phyloP scores from a whole-genome alignment of 2,113 vertebrate genomes.

The Paraplagusia blochii region DNA sequence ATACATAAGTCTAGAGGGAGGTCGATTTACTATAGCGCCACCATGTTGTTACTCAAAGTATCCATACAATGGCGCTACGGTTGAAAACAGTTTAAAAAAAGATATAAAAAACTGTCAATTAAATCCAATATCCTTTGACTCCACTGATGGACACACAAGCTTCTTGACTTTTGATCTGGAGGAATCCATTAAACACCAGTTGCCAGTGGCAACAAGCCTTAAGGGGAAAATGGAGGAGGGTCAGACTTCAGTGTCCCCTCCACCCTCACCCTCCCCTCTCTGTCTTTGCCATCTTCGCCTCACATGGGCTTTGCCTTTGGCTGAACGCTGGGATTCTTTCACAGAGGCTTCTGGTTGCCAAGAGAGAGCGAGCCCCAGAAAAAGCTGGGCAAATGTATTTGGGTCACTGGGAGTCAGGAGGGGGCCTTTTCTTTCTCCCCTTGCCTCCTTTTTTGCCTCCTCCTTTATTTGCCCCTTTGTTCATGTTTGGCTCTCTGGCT shows the following conservation, averaged over 20 bases:
- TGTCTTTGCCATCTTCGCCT: constrained; percentile 19
- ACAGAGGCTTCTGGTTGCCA: constrained; percentile 76
- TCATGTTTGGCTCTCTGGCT: constrained; percentile 55
- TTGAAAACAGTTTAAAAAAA: too few relatives aligned
- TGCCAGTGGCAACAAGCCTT: constrained; percentile 62
- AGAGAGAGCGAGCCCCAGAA: constrained; percentile 66
- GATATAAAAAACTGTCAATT: too few relatives aligned
- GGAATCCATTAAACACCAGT: constrained; percentile 62
- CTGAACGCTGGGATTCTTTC: constrained; percentile 79
- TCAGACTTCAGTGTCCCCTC: constrained; percentile 38
- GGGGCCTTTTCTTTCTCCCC: constrained; percentile 67
- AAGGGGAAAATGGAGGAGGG: constrained; percentile 32
- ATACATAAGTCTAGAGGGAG: too few relatives aligned
- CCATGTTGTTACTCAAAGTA: too few relatives aligned
- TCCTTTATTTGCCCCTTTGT: constrained; percentile 57
- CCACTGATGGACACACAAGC: too few relatives aligned
- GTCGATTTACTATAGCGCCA: too few relatives aligned
- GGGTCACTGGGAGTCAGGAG: constrained; percentile 72
- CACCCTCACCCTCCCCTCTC: constrained; percentile 42
- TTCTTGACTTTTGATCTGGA: constrained; percentile 29
- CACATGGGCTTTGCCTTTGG: constrained; percentile 75
- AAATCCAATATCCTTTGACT: too few relatives aligned
- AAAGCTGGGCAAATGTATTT: constrained; percentile 73
- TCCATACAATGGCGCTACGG: too few relatives aligned
- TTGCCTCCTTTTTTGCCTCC: constrained; percentile 53